Base-by-base conservation (phyloP, 2,888 invertebrate genomes). In the Cerceris rybyensis region DNA sequence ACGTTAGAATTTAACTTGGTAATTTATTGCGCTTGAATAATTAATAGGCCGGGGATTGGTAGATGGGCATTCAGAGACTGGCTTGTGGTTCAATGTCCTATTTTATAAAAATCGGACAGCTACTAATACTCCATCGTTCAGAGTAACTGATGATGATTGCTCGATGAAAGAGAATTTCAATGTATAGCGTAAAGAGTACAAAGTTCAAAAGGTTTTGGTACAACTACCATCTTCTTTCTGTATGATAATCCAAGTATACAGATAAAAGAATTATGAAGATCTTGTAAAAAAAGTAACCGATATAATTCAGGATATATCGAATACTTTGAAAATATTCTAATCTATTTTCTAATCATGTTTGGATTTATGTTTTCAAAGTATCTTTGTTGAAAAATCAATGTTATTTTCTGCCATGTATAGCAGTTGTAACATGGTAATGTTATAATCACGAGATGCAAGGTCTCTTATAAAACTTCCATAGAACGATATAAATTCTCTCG, bases 31-130 rank as follows among this genome's bases (percentile, higher is more conserved):
- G 46, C n/a, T 16, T 14, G 54, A 50, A 66, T 78, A 78, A 78
- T 75, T 75, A 78, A 78, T 78, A 75, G 67, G 55, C 64, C 63
- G 75, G 67, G 66, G 78, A 78, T 69, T 67, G 66, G 70, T 75
- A 57, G 65, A 78, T 70, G 75, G 70, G 75, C 75, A 78, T 78
- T 67, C 75, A 75, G 78, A 78, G 70, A 75, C 70, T 75, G 70
- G 75, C 75, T 63, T 63, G 67, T 46, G 78, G 70, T 70, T 75
- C 78, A 64, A 59, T 66, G 64, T 63, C 42, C 63, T 9, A 63
- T 63, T 66, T 75, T 57, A 57, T 69, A 55, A 55, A 46, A 54
- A 52, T 70, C 55, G 46, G 57, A 46, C 13, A 63, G 61, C 75
- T 54, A 78, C 66, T 75, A 65, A 63, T 66, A 46, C 9, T 46